phyloP scores from a whole-genome alignment of 2,113 vertebrate genomes.

The Panthera tigris region DNA sequence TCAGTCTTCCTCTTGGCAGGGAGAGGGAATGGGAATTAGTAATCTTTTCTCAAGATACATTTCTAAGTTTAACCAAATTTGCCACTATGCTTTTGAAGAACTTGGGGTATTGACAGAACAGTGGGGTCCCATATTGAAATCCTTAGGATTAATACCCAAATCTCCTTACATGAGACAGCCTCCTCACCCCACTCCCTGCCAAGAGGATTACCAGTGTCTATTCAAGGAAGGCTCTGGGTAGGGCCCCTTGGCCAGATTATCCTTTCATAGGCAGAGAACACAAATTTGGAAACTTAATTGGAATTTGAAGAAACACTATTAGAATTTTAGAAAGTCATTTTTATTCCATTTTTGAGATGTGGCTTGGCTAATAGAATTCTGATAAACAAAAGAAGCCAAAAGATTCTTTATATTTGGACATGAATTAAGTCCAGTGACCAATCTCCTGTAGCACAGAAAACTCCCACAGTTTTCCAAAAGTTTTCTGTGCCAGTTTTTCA shows the following conservation, averaged over 20 bases:
- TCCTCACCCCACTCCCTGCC: neutral
- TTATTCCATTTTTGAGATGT: conserved; percentile 54
- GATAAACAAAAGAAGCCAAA: conserved; percentile 58
- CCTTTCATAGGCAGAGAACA: conserved; percentile 28
- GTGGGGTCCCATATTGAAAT: conserved; percentile 16
- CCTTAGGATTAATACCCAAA: conserved; percentile 43
- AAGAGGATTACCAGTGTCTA: conserved; percentile 41
- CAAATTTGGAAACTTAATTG: conserved; percentile 43
- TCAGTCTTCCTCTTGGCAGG: neutral
- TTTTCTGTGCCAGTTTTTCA: conserved; percentile 34
- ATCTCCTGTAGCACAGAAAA: conserved; percentile 25
- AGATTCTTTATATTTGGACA: neutral
- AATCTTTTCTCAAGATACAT: conserved; percentile 23
- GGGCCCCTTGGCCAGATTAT: neutral
- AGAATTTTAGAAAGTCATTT: conserved; percentile 59
- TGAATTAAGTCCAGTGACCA: conserved; percentile 32
- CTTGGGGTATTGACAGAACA: neutral
- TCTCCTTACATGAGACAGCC: neutral
- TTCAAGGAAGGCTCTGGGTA: conserved; percentile 37
- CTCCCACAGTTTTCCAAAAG: conserved; percentile 13
- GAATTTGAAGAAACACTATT: conserved; percentile 53
- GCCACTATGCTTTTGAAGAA: conserved; percentile 53
- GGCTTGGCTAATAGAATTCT: conserved; percentile 47
- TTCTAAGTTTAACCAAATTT: conserved; percentile 53
- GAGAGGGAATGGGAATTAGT: neutral